Evolutionary conservation across 1,140 invertebrate genomes (phyloP).

Genomic region (Heliothis subflexa): DNA sequence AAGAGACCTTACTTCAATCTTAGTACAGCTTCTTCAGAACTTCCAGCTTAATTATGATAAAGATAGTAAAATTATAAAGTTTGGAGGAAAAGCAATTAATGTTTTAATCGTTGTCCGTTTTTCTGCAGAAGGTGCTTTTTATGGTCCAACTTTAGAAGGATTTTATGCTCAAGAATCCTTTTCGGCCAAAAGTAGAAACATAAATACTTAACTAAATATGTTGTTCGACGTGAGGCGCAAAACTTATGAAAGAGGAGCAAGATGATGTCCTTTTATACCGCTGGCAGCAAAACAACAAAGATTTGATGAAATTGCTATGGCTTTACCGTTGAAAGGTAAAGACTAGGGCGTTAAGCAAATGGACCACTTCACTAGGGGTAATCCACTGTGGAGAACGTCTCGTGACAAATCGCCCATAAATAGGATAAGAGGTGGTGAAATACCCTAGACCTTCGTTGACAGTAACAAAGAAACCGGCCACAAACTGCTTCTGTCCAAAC

Average conservation of each 20-base stretch:
- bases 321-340: conserved; percentile 29
- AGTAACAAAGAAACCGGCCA: conserved; percentile 41
- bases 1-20: conserved; percentile 15
- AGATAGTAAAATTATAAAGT: conserved; percentile 12
- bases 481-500: conserved; percentile 12
- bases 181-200: neutral
- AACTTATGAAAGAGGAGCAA: conserved; percentile 13
- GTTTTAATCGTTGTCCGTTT: conserved; percentile 27
- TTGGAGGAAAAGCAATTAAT: conserved; percentile 29
- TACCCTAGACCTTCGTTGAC: conserved; percentile 16
- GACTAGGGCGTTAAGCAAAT: conserved; percentile 22
- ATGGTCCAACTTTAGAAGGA: conserved; percentile 15
- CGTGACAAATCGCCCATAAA: conserved; percentile 58
- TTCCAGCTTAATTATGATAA: conserved; percentile 1
- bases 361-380: conserved; percentile 32
- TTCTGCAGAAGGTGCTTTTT: conserved; percentile 31
- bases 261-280: neutral
- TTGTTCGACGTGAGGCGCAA: neutral
- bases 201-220: neutral
- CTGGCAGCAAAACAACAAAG: conserved; percentile 10
- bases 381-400: conserved; percentile 37
- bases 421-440: conserved; percentile 43
- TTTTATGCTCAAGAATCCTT: neutral
- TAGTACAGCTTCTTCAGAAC: conserved; percentile 7
- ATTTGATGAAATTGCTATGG: conserved; percentile 33